phyloP scores from a whole-genome alignment of 2,797 vertebrate genomes.

The Periparus ater region DNA sequence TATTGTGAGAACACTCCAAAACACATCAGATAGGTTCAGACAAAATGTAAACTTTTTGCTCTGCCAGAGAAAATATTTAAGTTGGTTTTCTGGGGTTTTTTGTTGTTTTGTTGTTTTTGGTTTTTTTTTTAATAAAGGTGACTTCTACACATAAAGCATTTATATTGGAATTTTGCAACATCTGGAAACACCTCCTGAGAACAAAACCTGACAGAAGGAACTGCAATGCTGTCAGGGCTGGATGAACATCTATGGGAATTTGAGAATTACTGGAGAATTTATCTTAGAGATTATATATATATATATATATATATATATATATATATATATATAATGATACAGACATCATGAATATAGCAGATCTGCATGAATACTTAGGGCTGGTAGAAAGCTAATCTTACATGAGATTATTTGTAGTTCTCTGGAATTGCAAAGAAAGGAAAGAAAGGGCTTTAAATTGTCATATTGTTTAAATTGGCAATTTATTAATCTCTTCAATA shows the following conservation, averaged over 20 bases:
- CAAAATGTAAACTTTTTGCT: neutral
- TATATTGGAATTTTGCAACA: constrained; percentile 39
- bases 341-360: constrained; percentile 7
- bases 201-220: constrained; percentile 28
- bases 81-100: neutral
- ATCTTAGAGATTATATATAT: neutral
- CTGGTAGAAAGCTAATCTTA: neutral
- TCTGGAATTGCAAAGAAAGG: neutral
- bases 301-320: neutral
- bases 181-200: constrained; percentile 47
- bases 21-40: neutral
- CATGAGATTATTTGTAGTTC: neutral
- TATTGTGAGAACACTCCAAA: neutral
- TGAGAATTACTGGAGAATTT: constrained; percentile 36
- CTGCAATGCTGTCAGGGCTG: neutral
- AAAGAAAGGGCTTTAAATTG: neutral
- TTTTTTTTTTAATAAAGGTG: constrained; percentile 11
- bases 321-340: neutral
- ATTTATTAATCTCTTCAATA: neutral
- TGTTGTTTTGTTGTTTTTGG: too few species aligned
- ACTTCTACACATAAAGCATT: constrained; percentile 5
- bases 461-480: neutral
- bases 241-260: constrained; percentile 26
- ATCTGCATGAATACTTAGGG: neutral
- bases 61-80: neutral